A percentile compares a stretch with the other conserved stretches of the same genome.
Evolutionary conservation across 2,113 vertebrate genomes (phyloP).

Genomic region (Rhinoderma darwinii): DNA sequence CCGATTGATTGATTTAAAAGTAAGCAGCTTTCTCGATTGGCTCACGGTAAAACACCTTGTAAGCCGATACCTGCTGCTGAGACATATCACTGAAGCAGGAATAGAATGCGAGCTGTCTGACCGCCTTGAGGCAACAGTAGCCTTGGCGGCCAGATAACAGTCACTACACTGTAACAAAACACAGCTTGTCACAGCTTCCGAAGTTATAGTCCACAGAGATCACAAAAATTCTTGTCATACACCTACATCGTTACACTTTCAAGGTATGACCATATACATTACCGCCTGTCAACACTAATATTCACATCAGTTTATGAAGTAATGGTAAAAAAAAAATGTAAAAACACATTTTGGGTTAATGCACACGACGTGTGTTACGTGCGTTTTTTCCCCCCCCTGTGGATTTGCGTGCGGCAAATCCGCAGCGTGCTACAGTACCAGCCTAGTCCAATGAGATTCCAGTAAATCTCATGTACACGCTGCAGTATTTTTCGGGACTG

Average conservation of each 20-base stretch:
- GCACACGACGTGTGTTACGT: too few relatives aligned
- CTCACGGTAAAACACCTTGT: neutral
- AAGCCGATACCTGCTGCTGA: slow-evolving; percentile 23
- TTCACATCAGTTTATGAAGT: neutral
- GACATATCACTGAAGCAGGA: neutral
- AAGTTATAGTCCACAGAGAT: neutral
- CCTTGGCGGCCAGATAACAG: neutral
- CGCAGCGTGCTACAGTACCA: too few relatives aligned
- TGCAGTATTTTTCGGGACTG: too few relatives aligned
- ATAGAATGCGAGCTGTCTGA: slow-evolving; percentile 17
- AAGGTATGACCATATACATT: too few relatives aligned
- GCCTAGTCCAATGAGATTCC: too few relatives aligned
- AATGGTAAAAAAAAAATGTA: too few relatives aligned
- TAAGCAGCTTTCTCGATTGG: slow-evolving; percentile 28
- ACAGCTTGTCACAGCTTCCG: neutral
- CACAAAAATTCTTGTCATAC: neutral
- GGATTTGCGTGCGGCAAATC: too few relatives aligned
- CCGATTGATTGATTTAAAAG: slow-evolving; percentile 43
- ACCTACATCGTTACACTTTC: too few relatives aligned
- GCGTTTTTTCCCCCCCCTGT: too few relatives aligned
- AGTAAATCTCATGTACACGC: too few relatives aligned
- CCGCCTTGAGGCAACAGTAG: slow-evolving; percentile 39
- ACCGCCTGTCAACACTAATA: neutral
- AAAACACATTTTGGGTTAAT: too few relatives aligned
- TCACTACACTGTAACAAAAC: neutral